Base-by-base conservation (phyloP, 2,888 invertebrate genomes). In the Carterocephalus palaemon region DNA sequence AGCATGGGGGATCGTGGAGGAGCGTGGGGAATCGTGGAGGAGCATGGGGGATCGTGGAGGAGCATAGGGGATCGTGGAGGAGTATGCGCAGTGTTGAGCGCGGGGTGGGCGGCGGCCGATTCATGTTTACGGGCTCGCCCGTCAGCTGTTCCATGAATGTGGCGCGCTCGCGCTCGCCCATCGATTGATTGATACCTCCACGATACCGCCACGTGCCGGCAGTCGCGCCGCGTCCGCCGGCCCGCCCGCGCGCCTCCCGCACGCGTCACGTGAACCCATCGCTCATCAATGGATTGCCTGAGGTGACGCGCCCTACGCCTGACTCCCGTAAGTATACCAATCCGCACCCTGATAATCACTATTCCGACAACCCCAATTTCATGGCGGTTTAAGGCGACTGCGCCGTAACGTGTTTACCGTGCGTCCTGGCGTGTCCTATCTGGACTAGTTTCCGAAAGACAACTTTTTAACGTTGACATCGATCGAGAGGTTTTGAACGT, bases 71-170 rank as follows among this genome's bases (percentile, higher is more conserved):
- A 17, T 12, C 13, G 34, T 37, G 40, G 45, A 8, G 37, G 51
- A 43, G 39, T 31, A n/a, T 59, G 60, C 61, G 60, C 62, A 60
- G 54, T 48, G 52, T 51, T 52, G 50, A 48, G 56, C 53, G 59
- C 52, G 47, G 53, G 54, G 52, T 49, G 56, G 51, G 51, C 57
- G 54, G 64, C 57, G 57, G 62, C 70, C 80, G 75, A 85, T 85
- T 85, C 85, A 85, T 85, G 85, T 79, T 84, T 83, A 83, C 82
- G 73, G 73, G 70, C 72, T 70, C 70, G 73, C 70, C 71, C 79
- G 85, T 84, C 85, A 85, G 85, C 85, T 85, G 85, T 84, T 85
- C 74, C 74, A 77, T 83, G 83, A 84, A 83, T 83, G 84, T 75
- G 75, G 67, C 76, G 78, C 78, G 78, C 79, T 67, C 74, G 79